Evolutionary conservation across 2,113 vertebrate genomes (phyloP), one percentile per base, ranked within the genome.

Genomic region (Drymodes brunneopygia): DNA sequence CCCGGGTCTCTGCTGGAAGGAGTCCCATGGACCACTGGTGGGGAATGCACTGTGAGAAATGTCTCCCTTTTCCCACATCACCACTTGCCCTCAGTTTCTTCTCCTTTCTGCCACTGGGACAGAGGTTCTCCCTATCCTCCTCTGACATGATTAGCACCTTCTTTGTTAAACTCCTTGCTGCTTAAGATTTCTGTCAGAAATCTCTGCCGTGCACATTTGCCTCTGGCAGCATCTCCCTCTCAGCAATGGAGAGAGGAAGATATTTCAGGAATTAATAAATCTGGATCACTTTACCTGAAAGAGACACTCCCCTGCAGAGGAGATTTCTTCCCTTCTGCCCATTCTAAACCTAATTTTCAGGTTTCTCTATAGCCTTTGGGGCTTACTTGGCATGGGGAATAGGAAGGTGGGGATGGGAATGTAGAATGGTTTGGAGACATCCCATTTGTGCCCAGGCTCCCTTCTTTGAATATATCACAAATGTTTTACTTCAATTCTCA

Each of bases 401-500:
- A 83, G 31, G 12, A 83, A 36, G 42, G 27, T 56, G 71, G 42
- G 25, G 27, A 50, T 40, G 53, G 56, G 35, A 56, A 62, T 28
- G 15, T 24, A 50, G 61, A 83, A 35, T 24, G 31, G 20, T 72
- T 78, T 78, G 56, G 47, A 56, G 56, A 70, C 33, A 72, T 15
- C 20, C 29, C 18, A 23, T 58, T 85, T 65, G 11, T 56, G 67
- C 61, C 38, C 36, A 86, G 61, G 77, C 44, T 94, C 51, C 28
- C 14, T 81, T 70, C 71, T 83, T 54, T 64, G 72, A 81, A 71
- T 73, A 27, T 2, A 23, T 8, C 36, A 51, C 3, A 1, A 88
- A 86, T 36, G 48, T 86, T 91, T 81, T 78, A 70, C 60, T 92
- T 70, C 72, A 83, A 44, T 44, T 90, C 60, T 84, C 75, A 86